phyloP scores from a whole-genome alignment of 2,113 vertebrate genomes.

The Ceyx melanurus region DNA sequence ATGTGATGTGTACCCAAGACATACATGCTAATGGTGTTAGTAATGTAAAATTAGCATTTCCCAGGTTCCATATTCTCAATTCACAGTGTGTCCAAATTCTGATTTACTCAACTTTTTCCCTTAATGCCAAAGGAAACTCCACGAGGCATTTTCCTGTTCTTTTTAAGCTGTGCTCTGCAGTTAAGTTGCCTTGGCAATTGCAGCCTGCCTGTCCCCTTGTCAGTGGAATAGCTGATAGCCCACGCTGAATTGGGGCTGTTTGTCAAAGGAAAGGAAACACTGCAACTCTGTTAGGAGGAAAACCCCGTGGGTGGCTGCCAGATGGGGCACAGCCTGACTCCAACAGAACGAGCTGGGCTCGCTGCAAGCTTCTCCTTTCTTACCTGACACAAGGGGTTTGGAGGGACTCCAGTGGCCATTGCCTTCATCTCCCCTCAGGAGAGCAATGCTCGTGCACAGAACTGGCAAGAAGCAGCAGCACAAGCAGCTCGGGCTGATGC shows the following conservation, averaged over 20 bases:
- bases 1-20: background rate
- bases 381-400: background rate
- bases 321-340: slow-evolving; percentile 19
- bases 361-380: background rate
- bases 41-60: background rate
- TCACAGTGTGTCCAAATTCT: background rate
- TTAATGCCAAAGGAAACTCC: background rate
- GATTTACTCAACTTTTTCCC: background rate
- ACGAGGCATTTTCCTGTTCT: background rate
- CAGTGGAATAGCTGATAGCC: slow-evolving; percentile 18
- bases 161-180: background rate
- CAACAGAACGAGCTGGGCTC: background rate
- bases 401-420: background rate
- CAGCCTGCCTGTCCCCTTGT: slow-evolving; percentile 8
- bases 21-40: accelerated
- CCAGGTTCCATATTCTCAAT: background rate
- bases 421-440: background rate
- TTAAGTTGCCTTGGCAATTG: slow-evolving; percentile 20
- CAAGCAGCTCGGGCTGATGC: background rate
- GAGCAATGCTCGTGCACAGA: background rate
- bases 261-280: slow-evolving; percentile 41
- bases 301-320: slow-evolving; percentile 4
- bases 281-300: slow-evolving; percentile 34
- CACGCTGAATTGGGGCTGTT: background rate
- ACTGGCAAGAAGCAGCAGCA: background rate